A percentile compares a stretch with the other conserved stretches of the same genome.
Evolutionary conservation across 2,113 vertebrate species (phyloP).

Genomic region (Theristicus caerulescens): DNA sequence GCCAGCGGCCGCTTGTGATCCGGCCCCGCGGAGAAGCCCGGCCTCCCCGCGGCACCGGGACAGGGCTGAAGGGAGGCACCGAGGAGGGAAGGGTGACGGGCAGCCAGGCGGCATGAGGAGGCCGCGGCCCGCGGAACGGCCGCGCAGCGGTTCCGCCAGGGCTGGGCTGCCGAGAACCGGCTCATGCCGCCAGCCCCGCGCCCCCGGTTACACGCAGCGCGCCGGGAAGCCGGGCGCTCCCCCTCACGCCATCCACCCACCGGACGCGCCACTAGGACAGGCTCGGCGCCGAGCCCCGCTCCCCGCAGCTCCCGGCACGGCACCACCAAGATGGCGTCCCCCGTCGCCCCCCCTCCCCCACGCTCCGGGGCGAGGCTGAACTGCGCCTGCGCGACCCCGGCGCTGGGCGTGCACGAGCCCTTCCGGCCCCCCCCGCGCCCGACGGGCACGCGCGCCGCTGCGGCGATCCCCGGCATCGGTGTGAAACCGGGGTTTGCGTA

Average conservation of each 20-base stretch:
- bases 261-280: not conserved
- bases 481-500: too few relatives aligned
- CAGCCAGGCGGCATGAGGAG: not conserved
- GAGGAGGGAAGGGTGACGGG: not conserved
- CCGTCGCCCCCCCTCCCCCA: not conserved
- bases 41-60: not conserved
- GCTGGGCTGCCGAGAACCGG: not conserved
- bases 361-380: not conserved
- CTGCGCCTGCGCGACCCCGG: not conserved
- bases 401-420: not conserved
- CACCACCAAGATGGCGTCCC: conserved; percentile 43
- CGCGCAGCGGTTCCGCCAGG: not conserved
- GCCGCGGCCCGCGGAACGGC: not conserved
- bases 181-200: not conserved
- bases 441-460: not conserved
- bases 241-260: conserved; percentile 34
- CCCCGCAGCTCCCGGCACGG: not conserved
- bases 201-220: not conserved
- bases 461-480: accelerated
- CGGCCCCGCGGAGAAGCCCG: not conserved
- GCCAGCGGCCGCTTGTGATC: not conserved
- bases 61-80: not conserved
- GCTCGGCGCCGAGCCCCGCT: not conserved
- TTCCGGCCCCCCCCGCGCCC: not conserved
- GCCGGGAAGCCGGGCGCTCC: not conserved